Percentiles rank a stretch among this genome's conserved stretches.
phyloP scores from a whole-genome alignment of 1,140 invertebrate genomes.

The Chlorops oryzae region DNA sequence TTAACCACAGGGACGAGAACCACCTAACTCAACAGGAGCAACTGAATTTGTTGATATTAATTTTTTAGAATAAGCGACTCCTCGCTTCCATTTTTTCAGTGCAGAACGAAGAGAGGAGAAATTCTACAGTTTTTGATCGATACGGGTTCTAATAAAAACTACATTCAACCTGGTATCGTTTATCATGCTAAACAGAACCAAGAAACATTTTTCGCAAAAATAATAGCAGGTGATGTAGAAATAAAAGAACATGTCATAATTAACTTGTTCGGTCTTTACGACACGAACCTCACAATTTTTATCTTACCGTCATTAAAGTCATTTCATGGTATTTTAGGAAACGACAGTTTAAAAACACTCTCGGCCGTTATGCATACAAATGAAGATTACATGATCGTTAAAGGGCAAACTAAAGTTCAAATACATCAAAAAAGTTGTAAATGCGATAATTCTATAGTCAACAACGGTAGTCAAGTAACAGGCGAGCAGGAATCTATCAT shows the following conservation, averaged over 20 bases:
- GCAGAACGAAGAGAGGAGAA: constrained; percentile 15
- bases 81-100: constrained; percentile 21
- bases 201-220: constrained; percentile 11
- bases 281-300: constrained; percentile 8
- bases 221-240: constrained; percentile 10
- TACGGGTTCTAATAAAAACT: constrained; percentile 19
- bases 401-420: neutral
- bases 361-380: constrained; percentile 7
- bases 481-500: neutral
- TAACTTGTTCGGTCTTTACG: constrained; percentile 10
- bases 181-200: constrained; percentile 10
- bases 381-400: constrained; percentile 8
- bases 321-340: constrained; percentile 14
- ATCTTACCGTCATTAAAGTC: constrained; percentile 11
- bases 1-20: too few species aligned
- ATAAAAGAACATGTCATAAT: constrained; percentile 14
- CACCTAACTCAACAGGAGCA: too few species aligned
- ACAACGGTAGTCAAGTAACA: constrained; percentile 1
- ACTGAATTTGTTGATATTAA: constrained; percentile 3
- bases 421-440: constrained; percentile 10
- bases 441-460: constrained; percentile 9
- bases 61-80: constrained; percentile 22
- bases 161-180: constrained; percentile 16
- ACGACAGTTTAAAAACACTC: constrained; percentile 12
- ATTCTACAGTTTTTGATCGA: constrained; percentile 16